Conservation (phyloP, 2,797 vertebrate genomes). For the Hylomyscus alleni region DNA sequence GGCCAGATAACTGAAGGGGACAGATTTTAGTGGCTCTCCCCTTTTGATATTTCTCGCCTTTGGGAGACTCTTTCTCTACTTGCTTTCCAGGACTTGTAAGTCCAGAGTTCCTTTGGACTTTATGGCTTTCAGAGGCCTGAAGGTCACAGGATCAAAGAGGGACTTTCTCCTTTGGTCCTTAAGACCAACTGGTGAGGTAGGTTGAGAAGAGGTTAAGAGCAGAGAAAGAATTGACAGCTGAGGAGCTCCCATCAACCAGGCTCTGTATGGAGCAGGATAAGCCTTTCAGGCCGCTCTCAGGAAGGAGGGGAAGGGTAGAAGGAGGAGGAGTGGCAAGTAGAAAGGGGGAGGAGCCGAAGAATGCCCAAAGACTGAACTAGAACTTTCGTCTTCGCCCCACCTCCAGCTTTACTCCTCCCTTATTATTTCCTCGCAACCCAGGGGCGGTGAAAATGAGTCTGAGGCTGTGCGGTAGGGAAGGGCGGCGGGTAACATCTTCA, state of each 20-base stretch:
- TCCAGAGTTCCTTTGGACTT: background rate
- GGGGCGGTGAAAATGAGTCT: background rate
- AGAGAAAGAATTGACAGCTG: slow-evolving; percentile 29
- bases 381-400: background rate
- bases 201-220: background rate
- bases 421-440: background rate
- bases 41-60: slow-evolving; percentile 53
- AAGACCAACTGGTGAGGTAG: background rate
- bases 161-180: background rate
- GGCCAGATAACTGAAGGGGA: slow-evolving; percentile 16
- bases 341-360: background rate
- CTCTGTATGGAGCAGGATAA: background rate
- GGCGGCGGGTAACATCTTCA: slow-evolving; percentile 83
- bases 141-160: background rate
- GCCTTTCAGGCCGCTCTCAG: background rate
- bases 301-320: background rate
- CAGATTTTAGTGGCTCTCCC: slow-evolving; percentile 69
- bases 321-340: background rate
- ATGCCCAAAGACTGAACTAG: background rate
- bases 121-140: background rate
- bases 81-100: background rate
- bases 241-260: background rate
- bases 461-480: slow-evolving; percentile 47
- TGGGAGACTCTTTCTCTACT: background rate
- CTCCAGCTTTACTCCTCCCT: background rate